Evolutionary conservation across 2,888 invertebrate species (phyloP), one percentile per base, ranked within the genome.

Genomic region (Acronicta leporina): DNA sequence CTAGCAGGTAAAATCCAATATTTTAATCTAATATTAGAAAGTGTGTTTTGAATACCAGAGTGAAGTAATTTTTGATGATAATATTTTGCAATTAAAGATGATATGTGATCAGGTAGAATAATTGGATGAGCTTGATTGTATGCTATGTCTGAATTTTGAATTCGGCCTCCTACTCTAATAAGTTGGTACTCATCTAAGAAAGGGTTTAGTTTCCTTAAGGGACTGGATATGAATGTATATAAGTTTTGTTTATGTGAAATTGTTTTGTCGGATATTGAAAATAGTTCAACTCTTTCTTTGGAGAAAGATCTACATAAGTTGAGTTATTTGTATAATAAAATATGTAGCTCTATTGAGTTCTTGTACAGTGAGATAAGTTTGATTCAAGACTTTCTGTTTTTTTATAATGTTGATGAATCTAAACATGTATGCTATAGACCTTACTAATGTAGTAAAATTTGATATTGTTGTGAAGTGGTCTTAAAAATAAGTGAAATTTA

Each of bases 91-190:
- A 63, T 49, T 1, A 67, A 43, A 7, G 53, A 30, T n/a, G 67
- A 42, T 27, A 51, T 15, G 20, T 67, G 5, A 38, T 60, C n/a
- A 20, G 68, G 60, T 25, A 68, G 42, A 16, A 68, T 57, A 9
- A 63, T 27, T 44, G 63, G 63, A 13, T 61, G 57, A 27, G 55
- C 56, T 30, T 63, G 63, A 49, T 33, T 55, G 33, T 49, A 67
- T 38, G 55, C 44, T 33, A 67, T 60, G 30, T 67, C 49, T 35
- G 67, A 53, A 33, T 67, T 48, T 10, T 55, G 38, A 30, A 67
- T 59, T 9, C 62, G 58, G 20, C 67, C 63, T 46, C 56, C 63
- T 7, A 63, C 47, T 47, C 67, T 44, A 7, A 67, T 13, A 7
- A 61, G 13, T 4, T 55, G 25, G n/a, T 56, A 14, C 27, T 27